Evolutionary conservation across 2,888 invertebrate species (phyloP).

Genomic region (Brachyopa scutellaris): DNA sequence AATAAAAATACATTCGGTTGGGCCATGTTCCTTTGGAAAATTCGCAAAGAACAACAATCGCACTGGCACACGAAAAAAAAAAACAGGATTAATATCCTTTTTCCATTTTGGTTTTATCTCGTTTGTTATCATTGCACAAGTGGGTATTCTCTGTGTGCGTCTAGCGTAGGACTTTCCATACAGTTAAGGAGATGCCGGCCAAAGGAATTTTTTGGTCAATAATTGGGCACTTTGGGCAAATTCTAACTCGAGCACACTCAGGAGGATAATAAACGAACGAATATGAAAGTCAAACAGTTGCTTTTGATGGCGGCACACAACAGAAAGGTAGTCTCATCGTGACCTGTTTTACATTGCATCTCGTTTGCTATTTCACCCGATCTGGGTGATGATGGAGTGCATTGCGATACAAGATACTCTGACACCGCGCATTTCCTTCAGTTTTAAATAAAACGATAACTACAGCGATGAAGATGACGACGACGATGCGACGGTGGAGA

Average conservation of each 20-base stretch:
- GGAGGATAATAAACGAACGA: constrained; percentile 32
- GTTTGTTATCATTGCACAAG: constrained; percentile 37
- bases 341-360: constrained; percentile 4
- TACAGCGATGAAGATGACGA: no score
- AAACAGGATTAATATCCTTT: constrained; percentile 50
- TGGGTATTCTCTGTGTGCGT: not conserved
- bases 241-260: constrained; percentile 42
- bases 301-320: constrained; percentile 5
- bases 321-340: not conserved
- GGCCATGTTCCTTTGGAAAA: constrained; percentile 1
- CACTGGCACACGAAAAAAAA: constrained; percentile 12
- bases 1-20: constrained; percentile 9
- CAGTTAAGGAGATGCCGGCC: constrained; percentile 12
- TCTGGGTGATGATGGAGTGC: constrained; percentile 18
- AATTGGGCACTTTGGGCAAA: constrained; percentile 60
- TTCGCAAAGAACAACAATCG: not conserved
- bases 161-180: not conserved
- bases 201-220: constrained; percentile 34
- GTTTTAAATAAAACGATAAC: constrained; percentile 38
- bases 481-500: no score
- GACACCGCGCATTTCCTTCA: not conserved
- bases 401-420: not conserved
- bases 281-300: constrained; percentile 32
- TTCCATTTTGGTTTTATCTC: not conserved
- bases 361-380: not conserved